Base-by-base conservation (phyloP, 2,888 invertebrate species). In the Acleris sparsana region DNA sequence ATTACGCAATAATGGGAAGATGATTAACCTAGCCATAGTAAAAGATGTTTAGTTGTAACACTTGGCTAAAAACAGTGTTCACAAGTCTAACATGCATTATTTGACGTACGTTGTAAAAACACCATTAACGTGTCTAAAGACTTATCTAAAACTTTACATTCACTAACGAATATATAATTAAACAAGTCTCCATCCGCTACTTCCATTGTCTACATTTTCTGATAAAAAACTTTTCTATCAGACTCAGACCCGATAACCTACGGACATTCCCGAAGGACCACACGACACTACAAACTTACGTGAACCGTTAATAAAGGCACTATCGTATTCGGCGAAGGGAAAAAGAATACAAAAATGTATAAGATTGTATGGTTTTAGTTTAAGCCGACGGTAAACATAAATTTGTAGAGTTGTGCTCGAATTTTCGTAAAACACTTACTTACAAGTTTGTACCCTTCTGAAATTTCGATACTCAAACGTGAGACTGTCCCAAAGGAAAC, bases 361-460 rank as follows among this genome's bases (percentile, higher is more conserved):
- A 33, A 33, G 33, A 2, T 13, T 39, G 1, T 13, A 39, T 61
- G 22, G 29, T 56, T 61, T 18, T 20, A 6, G 16, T 44, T 51
- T 51, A 52, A 2, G 9, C 49, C 51, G 46, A 33, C 25, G 25
- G 53, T 51, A 61, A 18, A 22, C 18, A 16, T 46, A 61, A 61
- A 51, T 51, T 61, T 53, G 64, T 25, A 5, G n/a, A 17, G 5
- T 13, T 20, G 3, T 18, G 39, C 39, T 53, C 39, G 51, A 44
- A 25, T 65, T 65, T 52, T 51, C 29, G 55, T 39, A 55, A 65
- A 65, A 61, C 65, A 65, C 60, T 65, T 65, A 65, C 64, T 64
- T 55, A 65, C 52, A 5, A 65, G 60, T 29, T 56, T 29, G 49
- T 56, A 48, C 66, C 62, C 57, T 66, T 62, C 7, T 66, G 66